Percentiles rank a stretch among this genome's conserved stretches.
phyloP scores from a whole-genome alignment of 2,113 vertebrate genomes.

The Albula goreensis region DNA sequence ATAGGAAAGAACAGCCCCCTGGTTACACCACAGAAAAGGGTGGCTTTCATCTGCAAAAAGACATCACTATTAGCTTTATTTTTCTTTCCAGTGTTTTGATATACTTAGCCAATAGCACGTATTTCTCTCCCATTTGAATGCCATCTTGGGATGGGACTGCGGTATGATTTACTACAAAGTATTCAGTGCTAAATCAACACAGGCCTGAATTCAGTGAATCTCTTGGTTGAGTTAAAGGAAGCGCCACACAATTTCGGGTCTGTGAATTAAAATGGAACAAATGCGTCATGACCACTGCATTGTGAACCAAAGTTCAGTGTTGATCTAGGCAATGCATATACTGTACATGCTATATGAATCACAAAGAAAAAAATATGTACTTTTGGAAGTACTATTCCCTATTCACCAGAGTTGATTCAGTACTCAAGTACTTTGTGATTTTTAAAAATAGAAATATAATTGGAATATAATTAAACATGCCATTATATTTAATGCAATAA shows the following conservation, averaged over 20 bases:
- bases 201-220: not conserved
- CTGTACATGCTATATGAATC: no score
- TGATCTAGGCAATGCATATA: no score
- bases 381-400: no score
- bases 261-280: not conserved
- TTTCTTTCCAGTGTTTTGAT: not conserved
- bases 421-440: not conserved
- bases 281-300: not conserved
- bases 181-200: not conserved
- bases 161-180: not conserved
- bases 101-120: not conserved
- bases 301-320: not conserved
- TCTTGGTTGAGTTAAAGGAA: not conserved
- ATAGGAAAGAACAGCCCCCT: not conserved
- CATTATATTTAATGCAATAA: no score
- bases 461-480: no score
- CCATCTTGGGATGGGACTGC: not conserved
- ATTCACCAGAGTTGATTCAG: not conserved
- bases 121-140: not conserved
- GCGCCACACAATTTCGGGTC: not conserved
- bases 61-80: not conserved
- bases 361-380: not conserved
- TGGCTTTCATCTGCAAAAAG: not conserved
- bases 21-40: not conserved
- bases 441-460: no score